These are phyloP conservation scores for Drosophila yakuba DNA, from an alignment of 1,140 invertebrate genomes.

Conservation along the genomic window DNA sequence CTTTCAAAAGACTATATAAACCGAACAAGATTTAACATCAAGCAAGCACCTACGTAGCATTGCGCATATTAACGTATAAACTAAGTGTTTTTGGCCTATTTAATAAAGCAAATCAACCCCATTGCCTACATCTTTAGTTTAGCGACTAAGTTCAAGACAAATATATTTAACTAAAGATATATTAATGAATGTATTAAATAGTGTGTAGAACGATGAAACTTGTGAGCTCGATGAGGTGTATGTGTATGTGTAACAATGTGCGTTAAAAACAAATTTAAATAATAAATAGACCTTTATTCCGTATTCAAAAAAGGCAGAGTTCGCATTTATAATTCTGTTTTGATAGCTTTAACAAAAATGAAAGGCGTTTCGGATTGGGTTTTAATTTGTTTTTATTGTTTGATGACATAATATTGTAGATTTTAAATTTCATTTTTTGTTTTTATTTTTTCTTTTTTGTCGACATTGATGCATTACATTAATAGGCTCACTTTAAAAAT, in stretches of 20 bases:
- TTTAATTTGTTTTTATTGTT: conserved; percentile 65
- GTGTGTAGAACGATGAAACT: conserved; percentile 66
- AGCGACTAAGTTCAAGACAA: conserved; percentile 79
- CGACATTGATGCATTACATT: conserved; percentile 75
- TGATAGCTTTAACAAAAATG: conserved; percentile 1
- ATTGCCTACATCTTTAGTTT: conserved; percentile 79
- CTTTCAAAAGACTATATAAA: conserved; percentile 65
- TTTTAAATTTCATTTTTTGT: conserved; percentile 53
- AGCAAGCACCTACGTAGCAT: conserved; percentile 19
- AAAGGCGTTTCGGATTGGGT: conserved; percentile 44
- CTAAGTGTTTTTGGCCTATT: conserved; percentile 54
- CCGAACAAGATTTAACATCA: conserved; percentile 22
- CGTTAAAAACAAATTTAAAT: conserved; percentile 73
- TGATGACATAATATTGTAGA: conserved; percentile 76
- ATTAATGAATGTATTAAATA: conserved; percentile 74
- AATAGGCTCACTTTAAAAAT: conserved; percentile 75
- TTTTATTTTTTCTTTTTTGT: conserved; percentile 28
- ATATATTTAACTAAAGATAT: conserved; percentile 46
- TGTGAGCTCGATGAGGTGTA: conserved; percentile 34
- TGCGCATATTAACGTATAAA: conserved; percentile 16
- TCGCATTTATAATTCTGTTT: background rate
- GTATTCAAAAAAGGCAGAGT: conserved; percentile 41
- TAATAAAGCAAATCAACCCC: conserved; percentile 48
- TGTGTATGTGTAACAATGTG: conserved; percentile 75
- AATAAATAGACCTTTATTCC: conserved; percentile 80